Conservation (phyloP, 1,140 invertebrate genomes). For the Nasonia giraulti region DNA sequence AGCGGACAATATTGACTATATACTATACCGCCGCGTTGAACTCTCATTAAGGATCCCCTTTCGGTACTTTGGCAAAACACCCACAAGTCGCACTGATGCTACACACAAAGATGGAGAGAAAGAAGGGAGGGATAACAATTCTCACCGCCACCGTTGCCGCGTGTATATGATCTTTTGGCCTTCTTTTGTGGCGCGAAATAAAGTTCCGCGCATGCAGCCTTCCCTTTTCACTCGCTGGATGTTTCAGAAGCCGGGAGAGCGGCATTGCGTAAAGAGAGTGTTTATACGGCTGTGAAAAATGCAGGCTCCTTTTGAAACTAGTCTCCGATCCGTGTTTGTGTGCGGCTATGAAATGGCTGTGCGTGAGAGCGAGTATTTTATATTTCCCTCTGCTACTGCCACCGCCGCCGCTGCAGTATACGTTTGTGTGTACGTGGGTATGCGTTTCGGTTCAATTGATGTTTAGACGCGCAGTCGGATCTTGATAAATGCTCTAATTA, state of each 20-base stretch:
- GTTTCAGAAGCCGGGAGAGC: neutral
- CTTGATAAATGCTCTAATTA: conserved; percentile 1
- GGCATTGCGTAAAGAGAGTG: neutral
- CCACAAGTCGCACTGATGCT: neutral
- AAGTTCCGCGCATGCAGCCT: neutral
- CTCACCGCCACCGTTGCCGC: no score
- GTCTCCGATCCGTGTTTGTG: neutral
- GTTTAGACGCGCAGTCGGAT: neutral
- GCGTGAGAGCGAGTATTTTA: neutral
- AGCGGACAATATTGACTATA: neutral
- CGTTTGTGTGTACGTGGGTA: no score
- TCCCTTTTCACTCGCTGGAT: neutral
- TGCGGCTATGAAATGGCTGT: neutral
- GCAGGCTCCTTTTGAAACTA: conserved; percentile 4
- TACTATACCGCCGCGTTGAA: neutral
- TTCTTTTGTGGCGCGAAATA: neutral
- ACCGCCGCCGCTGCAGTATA: no score
- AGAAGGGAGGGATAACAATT: neutral
- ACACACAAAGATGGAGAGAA: neutral
- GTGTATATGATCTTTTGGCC: neutral
- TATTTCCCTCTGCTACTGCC: neutral
- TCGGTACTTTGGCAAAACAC: no score
- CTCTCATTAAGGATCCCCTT: conserved; percentile 21
- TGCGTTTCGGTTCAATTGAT: neutral
- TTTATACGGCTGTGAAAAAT: neutral